Evolutionary conservation across 2,113 vertebrate genomes (phyloP).

Genomic region (Apus apus): DNA sequence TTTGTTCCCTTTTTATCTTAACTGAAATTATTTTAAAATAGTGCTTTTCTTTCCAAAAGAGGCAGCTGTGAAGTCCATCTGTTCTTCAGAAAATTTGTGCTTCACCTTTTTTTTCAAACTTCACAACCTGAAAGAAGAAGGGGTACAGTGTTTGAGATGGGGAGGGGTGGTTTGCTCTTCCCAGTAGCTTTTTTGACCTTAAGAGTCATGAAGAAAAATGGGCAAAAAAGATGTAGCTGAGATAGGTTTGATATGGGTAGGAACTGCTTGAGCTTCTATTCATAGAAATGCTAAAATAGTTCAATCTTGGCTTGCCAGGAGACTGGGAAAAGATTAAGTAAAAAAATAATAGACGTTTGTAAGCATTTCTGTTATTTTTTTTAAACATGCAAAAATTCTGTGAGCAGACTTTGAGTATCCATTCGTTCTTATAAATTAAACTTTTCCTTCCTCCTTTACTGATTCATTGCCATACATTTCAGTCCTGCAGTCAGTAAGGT

Average conservation of each 20-base stretch:
- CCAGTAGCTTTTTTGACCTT: background rate
- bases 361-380: background rate
- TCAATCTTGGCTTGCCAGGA: background rate
- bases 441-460: background rate
- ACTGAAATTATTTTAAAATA: constrained; percentile 19
- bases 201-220: background rate
- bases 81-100: constrained; percentile 22
- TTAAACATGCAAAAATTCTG: background rate
- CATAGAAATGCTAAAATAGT: background rate
- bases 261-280: background rate
- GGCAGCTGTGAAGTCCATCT: constrained; percentile 61
- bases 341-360: background rate
- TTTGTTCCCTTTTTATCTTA: constrained; percentile 40
- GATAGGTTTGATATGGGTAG: background rate
- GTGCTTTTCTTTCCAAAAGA: constrained; percentile 1
- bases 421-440: background rate
- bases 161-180: background rate
- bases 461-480: background rate
- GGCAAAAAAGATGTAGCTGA: background rate
- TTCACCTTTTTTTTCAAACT: constrained; percentile 43
- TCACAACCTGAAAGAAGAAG: background rate
- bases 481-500: background rate
- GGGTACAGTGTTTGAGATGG: background rate
- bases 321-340: background rate
- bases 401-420: background rate